These are phyloP conservation scores for Hipposideros armiger DNA, from an alignment of 2,113 vertebrate species.

Conservation along the genomic window DNA sequence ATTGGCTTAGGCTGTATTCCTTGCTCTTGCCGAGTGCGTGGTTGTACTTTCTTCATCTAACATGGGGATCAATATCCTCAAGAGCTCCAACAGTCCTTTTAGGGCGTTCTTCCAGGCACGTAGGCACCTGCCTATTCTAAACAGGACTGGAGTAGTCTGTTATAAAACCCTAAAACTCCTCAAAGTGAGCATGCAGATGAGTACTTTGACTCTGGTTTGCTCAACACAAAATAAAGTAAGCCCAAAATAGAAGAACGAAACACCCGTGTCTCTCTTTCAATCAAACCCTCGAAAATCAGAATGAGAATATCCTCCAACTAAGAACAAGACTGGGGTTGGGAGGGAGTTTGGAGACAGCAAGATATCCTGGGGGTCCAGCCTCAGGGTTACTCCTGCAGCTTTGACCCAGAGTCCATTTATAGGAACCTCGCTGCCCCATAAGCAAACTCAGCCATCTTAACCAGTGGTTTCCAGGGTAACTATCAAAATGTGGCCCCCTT, in stretches of 20 bases:
- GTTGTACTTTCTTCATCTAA: neutral
- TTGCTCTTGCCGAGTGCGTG: neutral
- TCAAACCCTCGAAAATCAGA: conserved; percentile 1
- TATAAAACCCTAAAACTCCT: neutral
- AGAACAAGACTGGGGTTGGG: neutral
- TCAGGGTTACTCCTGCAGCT: neutral
- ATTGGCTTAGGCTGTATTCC: neutral
- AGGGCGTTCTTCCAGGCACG: neutral
- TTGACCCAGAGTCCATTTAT: neutral
- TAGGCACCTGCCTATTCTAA: neutral
- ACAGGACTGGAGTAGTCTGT: neutral
- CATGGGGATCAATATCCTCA: neutral
- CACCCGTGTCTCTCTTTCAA: neutral
- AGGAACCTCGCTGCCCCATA: neutral
- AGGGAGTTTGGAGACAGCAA: neutral
- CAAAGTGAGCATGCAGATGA: neutral
- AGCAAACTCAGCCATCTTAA: neutral
- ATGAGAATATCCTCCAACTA: neutral
- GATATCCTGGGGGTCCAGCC: neutral
- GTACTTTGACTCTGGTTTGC: neutral
- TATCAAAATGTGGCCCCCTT: neutral
- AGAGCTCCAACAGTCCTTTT: neutral
- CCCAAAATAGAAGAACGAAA: neutral
- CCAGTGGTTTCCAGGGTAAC: conserved; percentile 62
- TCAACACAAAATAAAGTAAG: neutral